These are phyloP conservation scores for Tretioscincus oriximinensis DNA, from an alignment of 2,113 vertebrate genomes.

Conservation along the genomic window DNA sequence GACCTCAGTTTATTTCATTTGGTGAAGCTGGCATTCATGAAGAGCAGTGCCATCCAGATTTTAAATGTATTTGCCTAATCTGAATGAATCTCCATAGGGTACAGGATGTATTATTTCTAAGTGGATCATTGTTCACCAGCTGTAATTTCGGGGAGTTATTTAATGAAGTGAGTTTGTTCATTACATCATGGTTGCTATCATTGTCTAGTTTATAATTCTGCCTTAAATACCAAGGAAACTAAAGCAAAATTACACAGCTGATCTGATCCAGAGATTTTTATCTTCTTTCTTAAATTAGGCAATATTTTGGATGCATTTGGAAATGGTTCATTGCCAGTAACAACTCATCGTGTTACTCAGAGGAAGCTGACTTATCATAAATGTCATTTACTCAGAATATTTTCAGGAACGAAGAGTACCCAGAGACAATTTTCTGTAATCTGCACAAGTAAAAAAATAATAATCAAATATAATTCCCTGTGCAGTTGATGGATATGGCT, in stretches of 20 bases:
- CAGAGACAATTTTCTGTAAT: slow-evolving; percentile 55
- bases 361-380: slow-evolving; percentile 65
- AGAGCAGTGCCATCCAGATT: neutral
- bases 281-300: slow-evolving; percentile 58
- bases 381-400: slow-evolving; percentile 71
- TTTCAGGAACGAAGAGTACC: slow-evolving; percentile 73
- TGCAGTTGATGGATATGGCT: neutral
- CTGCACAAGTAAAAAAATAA: neutral
- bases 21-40: neutral
- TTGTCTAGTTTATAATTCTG: slow-evolving; percentile 16
- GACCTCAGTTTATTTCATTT: neutral
- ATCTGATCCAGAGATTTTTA: slow-evolving; percentile 12
- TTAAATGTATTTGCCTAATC: neutral
- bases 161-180: neutral
- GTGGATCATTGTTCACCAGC: neutral
- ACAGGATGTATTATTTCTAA: neutral
- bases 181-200: neutral
- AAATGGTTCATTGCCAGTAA: slow-evolving; percentile 66
- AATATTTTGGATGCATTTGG: slow-evolving; percentile 68
- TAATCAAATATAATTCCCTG: neutral
- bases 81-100: neutral
- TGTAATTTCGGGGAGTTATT: neutral
- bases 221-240: slow-evolving; percentile 40
- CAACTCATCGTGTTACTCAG: slow-evolving; percentile 65
- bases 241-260: slow-evolving; percentile 35